These are phyloP conservation scores for Erebia ligea DNA, from an alignment of 2,888 invertebrate genomes.

Conservation along the genomic window DNA sequence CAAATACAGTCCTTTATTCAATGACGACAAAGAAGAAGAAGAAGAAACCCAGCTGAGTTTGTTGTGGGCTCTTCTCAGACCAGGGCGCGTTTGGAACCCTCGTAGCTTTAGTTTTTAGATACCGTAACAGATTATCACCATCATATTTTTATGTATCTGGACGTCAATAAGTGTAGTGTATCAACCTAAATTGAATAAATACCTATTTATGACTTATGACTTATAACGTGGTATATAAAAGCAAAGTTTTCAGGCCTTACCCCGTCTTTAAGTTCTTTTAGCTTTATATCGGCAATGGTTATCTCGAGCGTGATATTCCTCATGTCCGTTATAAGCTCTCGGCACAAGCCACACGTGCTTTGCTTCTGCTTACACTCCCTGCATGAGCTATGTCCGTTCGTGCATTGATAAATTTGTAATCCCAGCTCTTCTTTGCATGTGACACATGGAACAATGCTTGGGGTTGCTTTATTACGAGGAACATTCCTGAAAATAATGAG, in stretches of 20 bases:
- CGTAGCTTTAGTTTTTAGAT: too few species aligned
- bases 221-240: too few species aligned
- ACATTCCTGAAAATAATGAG: conserved; percentile 16
- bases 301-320: conserved; percentile 59
- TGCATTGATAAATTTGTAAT: conserved; percentile 57
- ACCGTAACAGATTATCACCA: too few species aligned
- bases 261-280: not conserved
- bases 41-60: too few species aligned
- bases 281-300: conserved; percentile 18
- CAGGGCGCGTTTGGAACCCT: too few species aligned
- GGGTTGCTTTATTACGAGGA: not conserved
- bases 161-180: too few species aligned
- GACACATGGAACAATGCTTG: conserved; percentile 48
- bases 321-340: conserved; percentile 47
- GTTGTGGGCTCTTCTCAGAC: too few species aligned
- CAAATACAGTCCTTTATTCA: too few species aligned
- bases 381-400: conserved; percentile 58
- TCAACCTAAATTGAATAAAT: too few species aligned
- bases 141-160: too few species aligned
- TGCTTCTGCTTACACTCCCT: conserved; percentile 45
- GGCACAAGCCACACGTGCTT: conserved; percentile 52
- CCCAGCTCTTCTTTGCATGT: conserved; percentile 54
- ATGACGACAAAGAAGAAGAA: too few species aligned
- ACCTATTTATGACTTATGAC: too few species aligned
- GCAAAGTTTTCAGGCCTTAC: not conserved